Percentiles rank a stretch among this genome's conserved stretches.
phyloP scores from a whole-genome alignment of 2,888 invertebrate species.

The Parnassius smintheus region DNA sequence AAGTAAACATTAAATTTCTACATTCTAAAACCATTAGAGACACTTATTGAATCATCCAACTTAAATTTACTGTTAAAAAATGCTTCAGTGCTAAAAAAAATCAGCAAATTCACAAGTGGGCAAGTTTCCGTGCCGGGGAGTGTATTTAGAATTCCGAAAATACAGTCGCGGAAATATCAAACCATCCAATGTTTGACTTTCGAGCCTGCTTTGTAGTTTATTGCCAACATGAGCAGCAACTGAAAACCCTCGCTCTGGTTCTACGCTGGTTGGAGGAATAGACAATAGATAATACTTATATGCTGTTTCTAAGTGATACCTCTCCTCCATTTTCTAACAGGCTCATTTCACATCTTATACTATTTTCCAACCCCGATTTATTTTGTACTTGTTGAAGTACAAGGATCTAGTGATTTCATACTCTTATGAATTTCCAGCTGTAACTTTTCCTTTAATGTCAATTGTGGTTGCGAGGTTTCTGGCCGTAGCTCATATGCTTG shows the following conservation, averaged over 20 bases:
- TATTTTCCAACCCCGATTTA: background rate
- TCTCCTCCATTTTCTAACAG: background rate
- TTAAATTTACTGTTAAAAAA: too few relatives aligned
- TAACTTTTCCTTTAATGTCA: too few relatives aligned
- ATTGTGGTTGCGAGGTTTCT: background rate
- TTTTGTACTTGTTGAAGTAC: background rate
- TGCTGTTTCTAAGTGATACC: background rate
- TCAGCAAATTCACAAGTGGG: too few relatives aligned
- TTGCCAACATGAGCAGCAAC: too few relatives aligned
- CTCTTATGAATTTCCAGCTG: too few relatives aligned
- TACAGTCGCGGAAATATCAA: background rate
- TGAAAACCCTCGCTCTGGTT: background rate
- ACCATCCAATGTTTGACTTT: background rate
- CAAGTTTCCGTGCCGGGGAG: too few relatives aligned
- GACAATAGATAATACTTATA: background rate
- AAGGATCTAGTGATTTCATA: too few relatives aligned
- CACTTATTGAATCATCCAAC: too few relatives aligned
- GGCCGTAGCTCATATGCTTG: background rate
- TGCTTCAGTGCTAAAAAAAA: too few relatives aligned
- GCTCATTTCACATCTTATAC: too few relatives aligned
- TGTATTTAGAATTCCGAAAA: background rate
- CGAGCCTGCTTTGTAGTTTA: background rate
- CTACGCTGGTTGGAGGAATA: background rate
- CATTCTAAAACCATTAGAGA: too few relatives aligned
- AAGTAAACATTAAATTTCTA: too few relatives aligned